Evolutionary conservation across 2,113 vertebrate species (phyloP), one percentile per base, ranked within the genome.

Genomic region (Eretmochelys imbricata): DNA sequence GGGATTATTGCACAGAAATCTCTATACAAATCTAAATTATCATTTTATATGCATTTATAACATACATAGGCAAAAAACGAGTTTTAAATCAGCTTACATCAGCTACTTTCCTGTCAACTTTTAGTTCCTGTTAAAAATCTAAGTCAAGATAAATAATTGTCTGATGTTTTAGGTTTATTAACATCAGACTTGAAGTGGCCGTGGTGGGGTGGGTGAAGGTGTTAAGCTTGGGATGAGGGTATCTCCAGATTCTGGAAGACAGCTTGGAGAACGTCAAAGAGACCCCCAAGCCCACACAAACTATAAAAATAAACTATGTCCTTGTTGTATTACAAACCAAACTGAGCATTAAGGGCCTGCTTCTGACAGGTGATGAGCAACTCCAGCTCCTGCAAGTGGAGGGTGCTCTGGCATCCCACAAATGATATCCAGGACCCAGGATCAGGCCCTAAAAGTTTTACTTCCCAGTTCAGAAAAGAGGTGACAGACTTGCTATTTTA

Each of bases 81-180:
- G 84, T 87, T 93, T 88, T 87, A 93, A 84, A 51, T 72, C 6
- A 19, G 10, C 24, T 84, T 87, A 75, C 90, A 91, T 65, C 49
- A 87, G 11, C 24, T 85, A 49, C 46, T 87, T 82, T 20, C 38
- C 14, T 88, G 82, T 59, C 54, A 89, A n/a, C 12, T 86, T 80
- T 31, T 54, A 0, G 0, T 48, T 96, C 19, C 78, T 87, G 6
- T 80, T 51, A 38, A 90, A 94, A 87, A 78, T 42, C 72, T 84
- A 87, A 89, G 29, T 82, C 48, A 57, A 93, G 91, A 65, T 65
- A 88, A 38, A 80, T 75, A 93, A 95, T 80, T 94, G 91, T 82
- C 62, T 89, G 83, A 35, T 57, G 84, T 94, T 97, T 94, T 95
- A 84, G 93, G 80, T 31, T 92, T 96, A 93, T 55, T 81, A 65